phyloP scores from a whole-genome alignment of 2,888 invertebrate genomes.

The Gisinianus flammeolus region DNA sequence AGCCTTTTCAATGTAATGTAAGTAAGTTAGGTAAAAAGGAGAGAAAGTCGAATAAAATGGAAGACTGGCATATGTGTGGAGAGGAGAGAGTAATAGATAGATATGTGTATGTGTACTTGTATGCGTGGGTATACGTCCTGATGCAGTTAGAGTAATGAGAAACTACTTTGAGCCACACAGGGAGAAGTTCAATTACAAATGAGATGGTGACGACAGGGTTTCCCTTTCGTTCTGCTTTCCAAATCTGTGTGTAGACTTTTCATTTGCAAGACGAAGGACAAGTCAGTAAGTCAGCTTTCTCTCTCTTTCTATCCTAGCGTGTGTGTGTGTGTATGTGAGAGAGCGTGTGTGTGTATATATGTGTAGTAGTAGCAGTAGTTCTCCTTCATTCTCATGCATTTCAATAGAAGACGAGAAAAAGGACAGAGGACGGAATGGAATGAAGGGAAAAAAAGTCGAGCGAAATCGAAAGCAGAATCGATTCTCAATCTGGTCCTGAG shows the following conservation, averaged over 20 bases:
- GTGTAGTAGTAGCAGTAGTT: background rate
- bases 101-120: background rate
- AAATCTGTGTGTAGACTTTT: slow-evolving; percentile 10
- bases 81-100: background rate
- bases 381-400: slow-evolving; percentile 26
- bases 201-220: slow-evolving; percentile 3
- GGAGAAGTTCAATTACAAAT: slow-evolving; percentile 37
- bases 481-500: slow-evolving; percentile 38
- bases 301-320: background rate
- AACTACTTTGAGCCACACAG: slow-evolving; percentile 23
- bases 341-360: background rate
- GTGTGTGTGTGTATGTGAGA: background rate
- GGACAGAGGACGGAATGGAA: background rate
- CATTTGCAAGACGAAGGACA: slow-evolving; percentile 12
- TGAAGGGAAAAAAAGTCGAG: slow-evolving; percentile 26
- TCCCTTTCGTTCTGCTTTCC: background rate
- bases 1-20: background rate
- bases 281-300: slow-evolving; percentile 15
- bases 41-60: background rate
- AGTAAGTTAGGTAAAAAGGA: background rate
- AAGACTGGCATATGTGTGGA: background rate
- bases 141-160: slow-evolving; percentile 15
- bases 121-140: no score
- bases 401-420: slow-evolving; percentile 21
- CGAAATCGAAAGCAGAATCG: slow-evolving; percentile 38